Evolutionary conservation across 2,888 invertebrate genomes (phyloP), one percentile per base, ranked within the genome.

Genomic region (Furcula furcula): DNA sequence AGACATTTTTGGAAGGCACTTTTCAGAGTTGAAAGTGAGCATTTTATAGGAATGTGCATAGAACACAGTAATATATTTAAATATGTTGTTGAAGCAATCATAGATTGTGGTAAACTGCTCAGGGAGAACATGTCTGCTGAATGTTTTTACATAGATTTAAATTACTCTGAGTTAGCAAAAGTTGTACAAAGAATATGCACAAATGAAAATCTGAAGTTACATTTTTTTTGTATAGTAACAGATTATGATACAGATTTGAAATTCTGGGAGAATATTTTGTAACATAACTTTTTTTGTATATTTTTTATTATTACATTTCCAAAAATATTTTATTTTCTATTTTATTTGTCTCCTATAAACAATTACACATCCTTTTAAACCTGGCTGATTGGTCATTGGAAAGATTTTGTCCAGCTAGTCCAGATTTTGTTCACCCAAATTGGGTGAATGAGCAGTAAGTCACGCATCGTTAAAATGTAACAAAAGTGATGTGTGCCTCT

Each of bases 91-190:
- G 78, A 66, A 66, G 89, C 71, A 47, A 89, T 73, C 49, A 67
- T 65, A 32, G 84, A 85, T 35, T 66, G 56, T 70, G 85, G 83
- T 32, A 88, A 75, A 54, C 62, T 84, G 20, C 22, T 84, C 2
- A 56, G 62, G 36, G 75, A 81, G 29, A 61, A 76, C 31, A 76
- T 86, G 71, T 81, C 81, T 0, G 50, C 73, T 0, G 76, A 84
- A 34, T 79, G 56, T 31, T 86, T 84, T 67, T 85, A 86, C 42
- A 75, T 86, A 32, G 87, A 90, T 45, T 69, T 93, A 15, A 76
- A 80, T 38, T 91, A 90, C 60, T 68, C 78, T 0, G 85, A 91
- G 56, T 66, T 93, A 34, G 59, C 80, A 1, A 53, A 56, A 18
- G 57, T 90, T 19, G 69, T 91, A 0, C 73, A 72, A 50, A 75